Evolutionary conservation across 2,113 vertebrate genomes (phyloP), one percentile per base, ranked within the genome.

Genomic region (Lasiurus borealis): DNA sequence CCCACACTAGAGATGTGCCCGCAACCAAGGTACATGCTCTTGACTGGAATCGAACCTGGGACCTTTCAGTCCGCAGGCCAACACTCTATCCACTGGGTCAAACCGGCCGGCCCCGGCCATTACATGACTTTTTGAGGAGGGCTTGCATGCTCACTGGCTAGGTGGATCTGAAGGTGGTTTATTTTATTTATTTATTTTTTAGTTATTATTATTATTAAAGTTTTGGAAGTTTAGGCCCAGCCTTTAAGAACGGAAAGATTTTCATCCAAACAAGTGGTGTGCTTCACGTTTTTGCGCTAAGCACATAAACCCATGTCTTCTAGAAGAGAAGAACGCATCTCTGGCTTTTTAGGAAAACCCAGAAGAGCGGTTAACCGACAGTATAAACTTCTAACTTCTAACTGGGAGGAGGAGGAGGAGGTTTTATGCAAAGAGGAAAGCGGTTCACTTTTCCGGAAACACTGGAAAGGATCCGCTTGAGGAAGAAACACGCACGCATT

Each of bases 401-500:
- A 52, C 14, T 29, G 11, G 52, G 21, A 72, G 82, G 44, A 80
- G 91, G 52, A 15, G 34, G 48, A 40, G 40, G 40, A 40, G 5
- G 40, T 40, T 40, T 64, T 2, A 19, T 11, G 6, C 27, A 25
- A 75, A 44, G 25, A 80, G 64, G 54, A 93, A 71, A 68, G 76
- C 64, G 19, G 71, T 36, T 86, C 11, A 34, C 9, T 57, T 80
- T 90, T 76, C 57, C 48, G 80, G 83, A 93, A 86, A 95, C 80
- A 13, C 27, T 59, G 25, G 80, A 46, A 50, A 85, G 80, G 40
- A 29, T 18, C 44, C 80, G 85, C 46, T 14, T 85, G 84, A 76
- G 93, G 82, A 96, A 73, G 82, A 96, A 73, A 82, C 80, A 54
- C 44, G 54, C 44, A 46, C 50, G 77, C 95, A 92, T 96, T 94